A percentile compares a stretch with the other conserved stretches of the same genome.
phyloP scores from a whole-genome alignment of 2,888 invertebrate species.

The Heliconius charithonia region DNA sequence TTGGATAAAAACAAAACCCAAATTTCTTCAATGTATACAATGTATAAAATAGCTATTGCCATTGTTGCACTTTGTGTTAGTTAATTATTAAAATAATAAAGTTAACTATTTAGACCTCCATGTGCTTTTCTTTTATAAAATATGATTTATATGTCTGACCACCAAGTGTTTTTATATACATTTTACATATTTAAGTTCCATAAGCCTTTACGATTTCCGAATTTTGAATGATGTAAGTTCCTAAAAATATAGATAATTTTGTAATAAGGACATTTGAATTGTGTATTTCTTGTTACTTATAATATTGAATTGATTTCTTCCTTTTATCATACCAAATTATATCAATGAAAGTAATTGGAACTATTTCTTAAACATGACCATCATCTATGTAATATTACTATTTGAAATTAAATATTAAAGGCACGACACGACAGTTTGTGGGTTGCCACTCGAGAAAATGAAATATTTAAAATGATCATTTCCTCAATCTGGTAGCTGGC shows the following conservation, averaged over 20 bases:
- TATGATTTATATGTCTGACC: neutral
- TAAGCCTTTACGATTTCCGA: too few relatives aligned
- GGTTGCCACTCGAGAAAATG: too few relatives aligned
- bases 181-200: too few relatives aligned
- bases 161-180: too few relatives aligned
- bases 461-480: too few relatives aligned
- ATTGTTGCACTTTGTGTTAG: slow-evolving; percentile 30
- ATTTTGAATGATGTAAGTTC: neutral
- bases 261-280: neutral
- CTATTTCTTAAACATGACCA: neutral
- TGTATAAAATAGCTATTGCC: slow-evolving; percentile 30
- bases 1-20: slow-evolving; percentile 10
- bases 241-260: neutral
- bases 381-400: too few relatives aligned
- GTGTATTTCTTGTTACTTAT: neutral
- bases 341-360: neutral
- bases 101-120: slow-evolving; percentile 28
- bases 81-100: slow-evolving; percentile 23
- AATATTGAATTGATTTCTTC: neutral
- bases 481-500: too few relatives aligned
- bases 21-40: slow-evolving; percentile 23
- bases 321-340: neutral
- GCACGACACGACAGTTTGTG: too few relatives aligned
- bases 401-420: too few relatives aligned
- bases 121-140: slow-evolving; percentile 14